A percentile compares a stretch with the other conserved stretches of the same genome.
Conservation (phyloP, 2,113 vertebrate species). For the Panthera tigris region DNA sequence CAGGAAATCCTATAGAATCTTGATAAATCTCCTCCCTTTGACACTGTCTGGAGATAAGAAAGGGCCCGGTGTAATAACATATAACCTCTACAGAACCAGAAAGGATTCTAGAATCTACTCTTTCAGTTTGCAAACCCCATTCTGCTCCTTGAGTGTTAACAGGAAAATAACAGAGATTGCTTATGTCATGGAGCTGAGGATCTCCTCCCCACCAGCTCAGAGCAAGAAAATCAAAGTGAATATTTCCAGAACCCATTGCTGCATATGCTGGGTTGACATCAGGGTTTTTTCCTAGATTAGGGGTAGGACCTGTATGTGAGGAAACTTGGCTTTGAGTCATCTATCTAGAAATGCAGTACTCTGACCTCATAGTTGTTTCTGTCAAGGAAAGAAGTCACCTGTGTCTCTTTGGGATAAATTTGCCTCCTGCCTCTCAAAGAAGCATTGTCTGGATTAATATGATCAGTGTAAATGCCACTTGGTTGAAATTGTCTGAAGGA, state of each 20-base stretch:
- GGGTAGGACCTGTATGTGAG: background rate
- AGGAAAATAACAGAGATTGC: background rate
- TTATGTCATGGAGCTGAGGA: background rate
- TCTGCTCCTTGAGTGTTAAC: background rate
- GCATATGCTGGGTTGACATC: background rate
- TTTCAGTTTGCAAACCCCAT: background rate
- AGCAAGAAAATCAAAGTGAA: background rate
- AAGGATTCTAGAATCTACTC: background rate
- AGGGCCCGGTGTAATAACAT: background rate
- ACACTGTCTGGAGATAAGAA: background rate
- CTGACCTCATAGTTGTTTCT: background rate
- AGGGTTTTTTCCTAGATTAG: conserved; percentile 4
- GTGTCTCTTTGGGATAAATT: background rate
- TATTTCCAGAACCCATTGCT: background rate
- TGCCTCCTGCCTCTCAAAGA: background rate
- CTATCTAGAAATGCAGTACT: background rate
- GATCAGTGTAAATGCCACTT: background rate
- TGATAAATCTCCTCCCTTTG: background rate
- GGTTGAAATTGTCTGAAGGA: background rate
- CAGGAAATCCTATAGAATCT: background rate
- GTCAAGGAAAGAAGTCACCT: background rate
- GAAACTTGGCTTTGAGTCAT: background rate
- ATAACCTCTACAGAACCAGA: background rate
- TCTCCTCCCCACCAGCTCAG: background rate
- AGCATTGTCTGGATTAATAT: background rate